Conservation (phyloP, 2,888 invertebrate genomes). For the Xestia xanthographa region DNA sequence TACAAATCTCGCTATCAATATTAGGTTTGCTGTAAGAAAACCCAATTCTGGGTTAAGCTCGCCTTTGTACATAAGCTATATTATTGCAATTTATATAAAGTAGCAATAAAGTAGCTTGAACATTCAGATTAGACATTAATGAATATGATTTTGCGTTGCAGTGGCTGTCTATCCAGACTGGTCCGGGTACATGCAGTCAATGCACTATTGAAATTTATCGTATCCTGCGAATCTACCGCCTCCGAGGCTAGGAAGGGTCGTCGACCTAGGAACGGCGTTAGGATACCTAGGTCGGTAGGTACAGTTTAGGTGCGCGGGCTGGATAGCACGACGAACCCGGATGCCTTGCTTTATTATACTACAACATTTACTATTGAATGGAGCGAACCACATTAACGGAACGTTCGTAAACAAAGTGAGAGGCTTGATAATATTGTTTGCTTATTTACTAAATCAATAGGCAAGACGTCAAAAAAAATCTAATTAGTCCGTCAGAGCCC, state of each 20-base stretch:
- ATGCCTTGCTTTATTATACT: conserved; percentile 74
- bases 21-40: no score
- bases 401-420: conserved; percentile 30
- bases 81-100: no score
- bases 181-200: conserved; percentile 82
- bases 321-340: conserved; percentile 84
- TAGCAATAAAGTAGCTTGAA: conserved; percentile 29
- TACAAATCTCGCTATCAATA: no score
- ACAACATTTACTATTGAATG: conserved; percentile 61
- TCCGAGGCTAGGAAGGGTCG: conserved; percentile 82
- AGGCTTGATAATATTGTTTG: conserved; percentile 18
- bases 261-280: conserved; percentile 85
- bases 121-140: conserved; percentile 58
- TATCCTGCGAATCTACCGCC: conserved; percentile 88
- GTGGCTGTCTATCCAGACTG: conserved; percentile 74
- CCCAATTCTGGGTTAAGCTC: no score
- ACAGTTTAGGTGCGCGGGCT: conserved; percentile 77
- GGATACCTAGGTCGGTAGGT: conserved; percentile 81
- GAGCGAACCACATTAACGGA: conserved; percentile 20
- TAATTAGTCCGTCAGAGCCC: no score
- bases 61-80: no score
- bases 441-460: neutral
- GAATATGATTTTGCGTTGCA: conserved; percentile 67
- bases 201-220: conserved; percentile 90
- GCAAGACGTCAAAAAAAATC: no score